Evolutionary conservation across 2,113 vertebrate genomes (phyloP), one percentile per base, ranked within the genome.

Genomic region (Piprites chloris): DNA sequence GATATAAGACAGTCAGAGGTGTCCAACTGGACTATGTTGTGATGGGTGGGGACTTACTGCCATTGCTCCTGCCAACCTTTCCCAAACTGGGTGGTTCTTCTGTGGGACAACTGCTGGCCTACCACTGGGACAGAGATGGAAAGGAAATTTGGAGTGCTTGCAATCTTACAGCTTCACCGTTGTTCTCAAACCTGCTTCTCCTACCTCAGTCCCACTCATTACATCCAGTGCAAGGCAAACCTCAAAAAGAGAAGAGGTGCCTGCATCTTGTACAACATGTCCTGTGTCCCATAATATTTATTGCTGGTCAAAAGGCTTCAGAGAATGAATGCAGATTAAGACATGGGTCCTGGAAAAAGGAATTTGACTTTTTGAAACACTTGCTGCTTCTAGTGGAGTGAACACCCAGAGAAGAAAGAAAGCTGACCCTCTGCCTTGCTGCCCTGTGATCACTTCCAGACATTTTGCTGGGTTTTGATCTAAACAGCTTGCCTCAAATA

Each of bases 241-340:
- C 27, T 32, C 53, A 63, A 6, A 18, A 77, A 10, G 23, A 59
- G 18, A 20, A 9, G 8, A 35, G 18, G 10, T 5, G 9, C 62
- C 18, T 14, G 32, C 35, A 67, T 18, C 28, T 56, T 32, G 27
- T 26, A 41, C 15, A 37, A 30, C 9, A 26, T 27, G 15, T 61
- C 15, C 41, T 55, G 7, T 5, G 17, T 10, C 6, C 30, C 0
- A 0, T 0, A 32, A 42, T 11, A 72, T 26, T 56, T 61, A 50
- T 0, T 14, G 19, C 5, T 76, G 61, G 32, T 14, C 52, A 81
- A 23, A 65, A 72, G n/a, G 23, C 56, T 68, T 81, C 26, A n/a
- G 27, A 62, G 35, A 73, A 80, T 11, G 18, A 26, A 50, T 42
- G 24, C 35, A 12, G 5, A 33, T 26, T 35, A 80, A 92, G 12